Conservation (phyloP, 1,140 invertebrate genomes). For the Lasioglossum albipes region DNA sequence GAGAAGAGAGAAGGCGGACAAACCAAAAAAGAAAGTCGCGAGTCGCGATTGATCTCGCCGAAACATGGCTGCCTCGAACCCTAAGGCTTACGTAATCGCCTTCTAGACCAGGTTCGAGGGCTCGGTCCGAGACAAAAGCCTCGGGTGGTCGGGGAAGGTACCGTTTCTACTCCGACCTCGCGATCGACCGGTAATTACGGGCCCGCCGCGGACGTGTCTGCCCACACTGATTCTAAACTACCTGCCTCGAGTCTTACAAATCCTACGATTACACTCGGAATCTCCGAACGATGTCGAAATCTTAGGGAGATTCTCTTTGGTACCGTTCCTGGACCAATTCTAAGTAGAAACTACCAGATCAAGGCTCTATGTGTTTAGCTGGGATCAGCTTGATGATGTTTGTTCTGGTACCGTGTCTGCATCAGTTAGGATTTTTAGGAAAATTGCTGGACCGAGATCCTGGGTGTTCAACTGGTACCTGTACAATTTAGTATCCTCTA, state of each 20-base stretch:
- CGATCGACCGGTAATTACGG: slow-evolving; percentile 60
- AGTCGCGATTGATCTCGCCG: slow-evolving; percentile 59
- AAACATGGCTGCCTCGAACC: slow-evolving; percentile 31
- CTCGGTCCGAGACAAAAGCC: slow-evolving; percentile 44
- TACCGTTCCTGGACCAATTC: no score
- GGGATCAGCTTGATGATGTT: no score
- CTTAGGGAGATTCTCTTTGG: no score
- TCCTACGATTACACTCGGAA: neutral
- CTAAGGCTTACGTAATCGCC: neutral
- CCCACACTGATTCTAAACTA: neutral
- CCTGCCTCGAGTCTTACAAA: neutral
- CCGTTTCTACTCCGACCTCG: slow-evolving; percentile 32
- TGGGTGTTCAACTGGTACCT: no score
- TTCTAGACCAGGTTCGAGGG: slow-evolving; percentile 1
- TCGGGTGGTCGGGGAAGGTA: neutral
- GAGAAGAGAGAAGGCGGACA: neutral
- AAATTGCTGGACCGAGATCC: no score
- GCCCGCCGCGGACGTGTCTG: neutral
- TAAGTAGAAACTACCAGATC: no score
- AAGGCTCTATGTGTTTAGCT: no score
- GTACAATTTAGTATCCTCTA: no score
- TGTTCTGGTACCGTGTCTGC: no score
- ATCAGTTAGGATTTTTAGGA: no score
- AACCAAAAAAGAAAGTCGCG: slow-evolving; percentile 28
- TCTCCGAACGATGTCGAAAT: no score